Percentiles rank a stretch among this genome's conserved stretches.
Evolutionary conservation across 2,113 vertebrate species (phyloP).

Genomic region (Anas platyrhynchos): DNA sequence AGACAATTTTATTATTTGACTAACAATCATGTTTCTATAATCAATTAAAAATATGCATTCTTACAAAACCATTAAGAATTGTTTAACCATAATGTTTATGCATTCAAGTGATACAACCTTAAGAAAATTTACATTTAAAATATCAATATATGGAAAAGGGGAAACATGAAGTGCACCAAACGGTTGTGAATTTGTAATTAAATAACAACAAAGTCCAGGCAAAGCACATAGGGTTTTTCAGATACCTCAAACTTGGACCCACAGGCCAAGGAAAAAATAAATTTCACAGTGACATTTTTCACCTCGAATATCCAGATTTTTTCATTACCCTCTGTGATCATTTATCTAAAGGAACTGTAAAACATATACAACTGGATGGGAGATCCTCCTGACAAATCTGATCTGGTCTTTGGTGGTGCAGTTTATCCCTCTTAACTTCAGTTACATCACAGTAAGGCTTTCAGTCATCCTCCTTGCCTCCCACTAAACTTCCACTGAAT

Average conservation of each 20-base stretch:
- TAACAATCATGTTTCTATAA: not conserved
- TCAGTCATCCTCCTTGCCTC: not conserved
- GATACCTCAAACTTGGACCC: not conserved
- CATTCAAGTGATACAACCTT: not conserved
- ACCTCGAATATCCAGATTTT: not conserved
- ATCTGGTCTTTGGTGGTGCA: rapidly evolving
- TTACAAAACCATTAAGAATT: not conserved
- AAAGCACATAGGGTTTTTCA: not conserved
- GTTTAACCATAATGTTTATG: not conserved
- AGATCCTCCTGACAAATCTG: not conserved
- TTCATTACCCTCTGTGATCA: not conserved
- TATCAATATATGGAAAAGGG: not conserved
- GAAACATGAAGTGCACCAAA: not conserved
- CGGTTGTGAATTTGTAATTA: not conserved
- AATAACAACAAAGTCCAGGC: not conserved
- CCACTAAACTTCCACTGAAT: not conserved
- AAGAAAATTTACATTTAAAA: not conserved
- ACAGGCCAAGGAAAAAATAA: not conserved
- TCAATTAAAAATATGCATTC: not conserved
- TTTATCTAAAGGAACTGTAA: not conserved
- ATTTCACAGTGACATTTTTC: not conserved
- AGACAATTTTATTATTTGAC: not conserved
- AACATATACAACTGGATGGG: not conserved
- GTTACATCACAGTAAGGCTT: not conserved
- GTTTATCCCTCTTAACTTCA: not conserved